Evolutionary conservation across 2,888 invertebrate species (phyloP), one percentile per base, ranked within the genome.

Genomic region (Nasonovia ribisnigri): DNA sequence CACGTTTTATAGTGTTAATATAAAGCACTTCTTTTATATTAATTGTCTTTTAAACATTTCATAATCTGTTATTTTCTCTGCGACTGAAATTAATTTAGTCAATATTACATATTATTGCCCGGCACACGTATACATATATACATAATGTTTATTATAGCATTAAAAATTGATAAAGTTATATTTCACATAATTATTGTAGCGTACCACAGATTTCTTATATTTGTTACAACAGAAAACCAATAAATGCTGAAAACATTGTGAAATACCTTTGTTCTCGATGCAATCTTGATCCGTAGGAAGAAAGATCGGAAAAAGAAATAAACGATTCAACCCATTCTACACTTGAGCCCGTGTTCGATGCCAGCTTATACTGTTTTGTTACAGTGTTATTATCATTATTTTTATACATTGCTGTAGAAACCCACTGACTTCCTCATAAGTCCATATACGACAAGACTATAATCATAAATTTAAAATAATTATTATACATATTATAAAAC

Each of bases 221-320:
- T 88, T 88, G 51, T 88, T 88, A 54, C 88, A 11, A 88, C 88
- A 88, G 51, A 88, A 51, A 88, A 88, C 36, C 36, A 88, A 54
- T 51, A 51, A 24, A n/a, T 51, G 51, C 51, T 36, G 8, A 36
- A 51, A 54, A 42, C 6, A 42, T 88, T 88, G 29, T 42, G 88
- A 88, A 88, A 88, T 88, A 88, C 88, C 88, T 88, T 88, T 88
- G 88, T 88, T 29, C 42, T 29, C 42, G 13, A 57, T 54, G 42
- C 11, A 20, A n/a, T 54, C 54, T 88, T 24, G 13, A 51, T 26
- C 54, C 88, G 88, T 88, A 88, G 88, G 88, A 88, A 51, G 88
- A 88, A 88, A 88, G 88, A 88, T 88, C 42, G 42, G 88, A 51
- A 88, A 88, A 54, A 88, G 26, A 88, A 42, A 88, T 54, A 88